phyloP scores from a whole-genome alignment of 2,113 vertebrate species.

The Mastomys natalensis region DNA sequence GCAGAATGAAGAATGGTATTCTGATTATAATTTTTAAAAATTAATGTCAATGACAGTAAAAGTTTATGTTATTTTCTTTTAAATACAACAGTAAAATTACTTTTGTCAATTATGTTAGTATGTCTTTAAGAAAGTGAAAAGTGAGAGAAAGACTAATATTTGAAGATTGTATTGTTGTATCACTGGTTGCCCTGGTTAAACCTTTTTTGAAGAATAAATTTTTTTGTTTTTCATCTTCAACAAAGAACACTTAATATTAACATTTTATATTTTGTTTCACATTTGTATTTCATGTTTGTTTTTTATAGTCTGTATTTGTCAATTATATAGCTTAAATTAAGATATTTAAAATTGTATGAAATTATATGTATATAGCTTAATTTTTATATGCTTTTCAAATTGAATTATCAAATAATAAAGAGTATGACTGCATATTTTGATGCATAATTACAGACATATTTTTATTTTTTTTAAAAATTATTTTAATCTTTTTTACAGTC shows the following conservation, averaged over 20 bases:
- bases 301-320: constrained; percentile 54
- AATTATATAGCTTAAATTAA: constrained; percentile 48
- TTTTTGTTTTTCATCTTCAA: constrained; percentile 57
- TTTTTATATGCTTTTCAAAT: constrained; percentile 55
- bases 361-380: constrained; percentile 35
- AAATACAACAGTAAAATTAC: constrained; percentile 53
- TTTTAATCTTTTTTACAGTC: too few species aligned
- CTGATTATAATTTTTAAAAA: constrained; percentile 60
- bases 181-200: constrained; percentile 32
- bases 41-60: constrained; percentile 22
- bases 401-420: constrained; percentile 63
- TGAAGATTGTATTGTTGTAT: constrained; percentile 35
- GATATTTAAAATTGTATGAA: constrained; percentile 63
- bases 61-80: constrained; percentile 36
- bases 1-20: not conserved
- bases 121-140: constrained; percentile 40
- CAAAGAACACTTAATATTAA: constrained; percentile 31
- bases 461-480: not conserved
- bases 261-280: not conserved
- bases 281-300: not conserved
- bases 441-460: constrained; percentile 38
- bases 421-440: constrained; percentile 50
- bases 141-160: constrained; percentile 42
- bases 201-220: constrained; percentile 48
- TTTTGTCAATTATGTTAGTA: constrained; percentile 35